Conservation (phyloP, 2,113 vertebrate species). For the Hemiscyllium ocellatum region DNA sequence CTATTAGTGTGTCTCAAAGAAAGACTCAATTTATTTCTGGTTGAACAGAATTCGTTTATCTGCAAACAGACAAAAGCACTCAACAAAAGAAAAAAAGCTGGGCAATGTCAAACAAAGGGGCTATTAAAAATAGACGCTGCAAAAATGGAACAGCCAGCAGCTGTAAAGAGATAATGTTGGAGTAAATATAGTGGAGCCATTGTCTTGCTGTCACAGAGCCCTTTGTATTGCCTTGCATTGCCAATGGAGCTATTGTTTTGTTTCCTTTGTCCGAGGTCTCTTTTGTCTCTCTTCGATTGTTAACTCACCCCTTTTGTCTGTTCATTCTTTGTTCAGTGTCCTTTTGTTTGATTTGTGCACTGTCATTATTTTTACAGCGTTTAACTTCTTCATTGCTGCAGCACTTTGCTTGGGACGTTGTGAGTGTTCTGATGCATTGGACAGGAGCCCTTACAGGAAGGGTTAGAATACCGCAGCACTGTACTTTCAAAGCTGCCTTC, state of each 20-base stretch:
- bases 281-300: conserved; percentile 31
- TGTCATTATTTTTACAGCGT: background rate
- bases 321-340: background rate
- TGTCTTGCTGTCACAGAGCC: conserved; percentile 16
- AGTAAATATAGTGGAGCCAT: conserved; percentile 35
- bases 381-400: background rate
- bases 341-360: conserved; percentile 27
- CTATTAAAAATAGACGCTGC: conserved; percentile 35
- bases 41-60: conserved; percentile 34
- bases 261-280: conserved; percentile 13
- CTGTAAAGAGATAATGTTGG: conserved; percentile 38
- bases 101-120: conserved; percentile 26
- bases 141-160: conserved; percentile 34
- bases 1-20: background rate
- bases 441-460: background rate
- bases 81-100: conserved; percentile 15
- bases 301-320: conserved; percentile 19
- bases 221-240: conserved; percentile 15
- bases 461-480: background rate
- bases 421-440: background rate
- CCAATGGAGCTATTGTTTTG: background rate
- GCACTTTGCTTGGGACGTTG: background rate
- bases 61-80: conserved; percentile 20
- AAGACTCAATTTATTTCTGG: conserved; percentile 24
- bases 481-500: background rate